A percentile compares a stretch with the other conserved stretches of the same genome.
Evolutionary conservation across 2,797 vertebrate species (phyloP).

Genomic region (Enteromius radiatus): DNA sequence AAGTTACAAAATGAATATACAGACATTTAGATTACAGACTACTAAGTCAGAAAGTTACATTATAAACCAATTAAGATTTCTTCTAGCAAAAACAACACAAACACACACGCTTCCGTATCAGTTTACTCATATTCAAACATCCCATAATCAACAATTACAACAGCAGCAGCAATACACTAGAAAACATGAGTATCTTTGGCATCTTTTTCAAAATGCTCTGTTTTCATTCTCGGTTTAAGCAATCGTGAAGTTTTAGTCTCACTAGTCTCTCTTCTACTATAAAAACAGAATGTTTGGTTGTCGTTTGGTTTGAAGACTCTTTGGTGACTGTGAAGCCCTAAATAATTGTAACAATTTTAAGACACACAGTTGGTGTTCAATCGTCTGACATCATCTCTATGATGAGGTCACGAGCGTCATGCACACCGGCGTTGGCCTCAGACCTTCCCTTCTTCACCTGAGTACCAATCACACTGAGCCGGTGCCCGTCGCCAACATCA

Average conservation of each 20-base stretch:
- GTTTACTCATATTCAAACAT: neutral
- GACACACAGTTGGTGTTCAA: constrained; percentile 50
- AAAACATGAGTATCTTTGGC: neutral
- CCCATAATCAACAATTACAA: neutral
- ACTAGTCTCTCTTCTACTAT: neutral
- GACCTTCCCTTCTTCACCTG: constrained; percentile 75
- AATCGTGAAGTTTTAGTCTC: neutral
- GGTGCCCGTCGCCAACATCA: constrained; percentile 76
- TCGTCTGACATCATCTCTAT: constrained; percentile 76
- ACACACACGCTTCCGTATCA: neutral
- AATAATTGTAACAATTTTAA: neutral
- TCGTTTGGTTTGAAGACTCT: constrained; percentile 23
- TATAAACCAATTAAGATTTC: neutral
- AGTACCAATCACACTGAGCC: constrained; percentile 89
- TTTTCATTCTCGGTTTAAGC: neutral
- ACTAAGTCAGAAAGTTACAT: neutral
- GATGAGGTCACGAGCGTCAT: constrained; percentile 89
- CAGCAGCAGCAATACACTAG: neutral
- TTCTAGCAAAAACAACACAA: constrained; percentile 4
- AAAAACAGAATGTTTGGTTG: neutral
- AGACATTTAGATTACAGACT: neutral
- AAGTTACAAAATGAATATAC: neutral
- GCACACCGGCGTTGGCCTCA: constrained; percentile 77
- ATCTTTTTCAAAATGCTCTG: constrained; percentile 22
- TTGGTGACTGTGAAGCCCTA: constrained; percentile 39